These are phyloP conservation scores for Eptatretus atami DNA, from an alignment of 2,797 vertebrate species.

Conservation along the genomic window DNA sequence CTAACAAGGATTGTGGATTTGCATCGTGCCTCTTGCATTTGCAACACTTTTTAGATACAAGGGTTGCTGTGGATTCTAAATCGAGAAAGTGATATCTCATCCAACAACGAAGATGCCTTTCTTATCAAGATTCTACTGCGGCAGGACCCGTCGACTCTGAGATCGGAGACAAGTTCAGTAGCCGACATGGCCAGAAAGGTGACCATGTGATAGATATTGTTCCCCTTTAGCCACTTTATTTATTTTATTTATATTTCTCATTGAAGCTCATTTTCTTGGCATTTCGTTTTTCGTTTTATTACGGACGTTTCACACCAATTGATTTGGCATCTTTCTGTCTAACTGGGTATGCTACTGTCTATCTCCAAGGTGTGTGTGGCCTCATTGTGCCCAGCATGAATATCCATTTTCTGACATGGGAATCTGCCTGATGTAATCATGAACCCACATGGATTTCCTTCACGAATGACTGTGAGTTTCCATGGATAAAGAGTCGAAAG, in stretches of 20 bases:
- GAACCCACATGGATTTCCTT: constrained; percentile 95
- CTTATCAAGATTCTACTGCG: constrained; percentile 87
- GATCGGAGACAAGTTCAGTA: constrained; percentile 96
- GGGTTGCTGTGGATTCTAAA: constrained; percentile 67
- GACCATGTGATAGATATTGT: not conserved
- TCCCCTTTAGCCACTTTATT: no score
- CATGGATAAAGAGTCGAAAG: not conserved
- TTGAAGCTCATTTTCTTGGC: no score
- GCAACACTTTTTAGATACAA: constrained; percentile 34
- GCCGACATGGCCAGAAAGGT: constrained; percentile 97
- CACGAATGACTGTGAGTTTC: constrained; percentile 66
- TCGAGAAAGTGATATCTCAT: constrained; percentile 98
- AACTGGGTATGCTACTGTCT: no score
- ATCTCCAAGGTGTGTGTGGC: constrained; percentile 48
- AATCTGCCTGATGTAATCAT: constrained; percentile 94
- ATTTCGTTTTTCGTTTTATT: no score
- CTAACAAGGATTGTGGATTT: no score
- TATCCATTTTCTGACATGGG: constrained; percentile 87
- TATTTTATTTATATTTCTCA: no score
- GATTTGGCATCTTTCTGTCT: no score
- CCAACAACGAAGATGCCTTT: constrained; percentile 86
- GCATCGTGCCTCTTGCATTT: no score
- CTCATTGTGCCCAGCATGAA: constrained; percentile 99
- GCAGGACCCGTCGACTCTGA: constrained; percentile 75
- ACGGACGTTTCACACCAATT: no score